phyloP scores from a whole-genome alignment of 2,888 invertebrate genomes.

The Rhamnusium bicolor region DNA sequence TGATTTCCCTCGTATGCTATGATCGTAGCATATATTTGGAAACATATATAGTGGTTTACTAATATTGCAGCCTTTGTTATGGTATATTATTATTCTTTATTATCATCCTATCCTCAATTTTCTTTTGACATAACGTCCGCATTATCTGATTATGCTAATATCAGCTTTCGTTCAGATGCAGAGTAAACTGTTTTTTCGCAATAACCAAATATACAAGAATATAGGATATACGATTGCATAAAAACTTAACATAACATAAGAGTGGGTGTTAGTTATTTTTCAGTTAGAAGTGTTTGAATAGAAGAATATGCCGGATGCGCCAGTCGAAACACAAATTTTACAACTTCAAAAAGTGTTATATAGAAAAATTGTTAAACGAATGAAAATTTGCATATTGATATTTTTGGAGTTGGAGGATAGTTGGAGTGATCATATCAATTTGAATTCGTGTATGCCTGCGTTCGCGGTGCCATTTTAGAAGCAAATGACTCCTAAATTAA shows the following conservation, averaged over 20 bases:
- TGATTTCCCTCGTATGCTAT: not conserved
- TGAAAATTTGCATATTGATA: too few relatives aligned
- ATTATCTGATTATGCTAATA: not conserved
- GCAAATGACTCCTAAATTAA: too few relatives aligned
- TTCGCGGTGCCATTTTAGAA: too few relatives aligned
- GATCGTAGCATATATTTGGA: not conserved
- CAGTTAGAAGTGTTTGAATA: too few relatives aligned
- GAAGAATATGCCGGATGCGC: too few relatives aligned
- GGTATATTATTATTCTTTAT: not conserved
- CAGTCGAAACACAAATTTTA: too few relatives aligned
- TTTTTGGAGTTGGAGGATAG: too few relatives aligned
- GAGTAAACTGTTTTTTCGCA: not conserved
- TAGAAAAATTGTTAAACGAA: too few relatives aligned
- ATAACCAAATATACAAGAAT: not conserved
- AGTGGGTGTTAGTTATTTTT: not conserved
- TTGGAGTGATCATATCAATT: too few relatives aligned
- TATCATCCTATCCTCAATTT: not conserved
- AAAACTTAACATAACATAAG: not conserved
- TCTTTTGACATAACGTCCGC: not conserved
- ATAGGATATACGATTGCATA: not conserved
- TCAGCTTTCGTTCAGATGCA: not conserved
- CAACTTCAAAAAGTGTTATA: too few relatives aligned
- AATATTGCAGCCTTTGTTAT: not conserved
- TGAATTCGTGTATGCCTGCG: too few relatives aligned
- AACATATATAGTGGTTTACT: not conserved